Base-by-base conservation (phyloP, 2,888 invertebrate species). In the Entomobrya proxima region DNA sequence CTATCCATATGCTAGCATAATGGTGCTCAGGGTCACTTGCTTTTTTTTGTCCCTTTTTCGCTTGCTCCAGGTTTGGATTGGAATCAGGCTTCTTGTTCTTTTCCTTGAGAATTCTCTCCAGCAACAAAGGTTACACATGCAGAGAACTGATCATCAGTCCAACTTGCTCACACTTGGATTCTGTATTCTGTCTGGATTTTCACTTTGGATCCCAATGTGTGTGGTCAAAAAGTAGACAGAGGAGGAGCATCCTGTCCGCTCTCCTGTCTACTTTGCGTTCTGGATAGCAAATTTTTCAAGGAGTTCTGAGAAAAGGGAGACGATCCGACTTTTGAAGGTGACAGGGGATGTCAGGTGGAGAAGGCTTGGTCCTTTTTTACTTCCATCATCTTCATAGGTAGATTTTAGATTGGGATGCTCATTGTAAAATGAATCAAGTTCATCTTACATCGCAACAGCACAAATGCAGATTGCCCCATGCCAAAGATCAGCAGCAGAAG, bases 241-340 rank as follows among this genome's bases (percentile, higher is more conserved):
- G 50, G 52, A 52, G 50, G 67, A 40, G 24, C 40, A 67, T 58
- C 13, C 15, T n/a, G n/a, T n/a, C n/a, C n/a, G n/a, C n/a, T n/a
- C n/a, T n/a, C n/a, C n/a, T n/a, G n/a, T n/a, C n/a, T n/a, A n/a
- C n/a, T n/a, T n/a, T n/a, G n/a, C n/a, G n/a, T n/a, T n/a, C n/a
- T n/a, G n/a, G n/a, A n/a, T n/a, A n/a, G n/a, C n/a, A n/a, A n/a
- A n/a, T n/a, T n/a, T n/a, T n/a, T 44, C 7, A 44, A 44, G 21
- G 58, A 58, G 24, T 58, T 15, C 32, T 1, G 18, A 18, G 11
- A 37, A 40, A 37, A 1, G 15, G 24, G 50, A 55, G 72, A 55
- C 47, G 72, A 80, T 80, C 80, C 80, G 37, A 58, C 40, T 40
- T 80, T 55, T 55, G 72, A 80, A 58, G 72, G 52, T 27, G 40